Base-by-base conservation (phyloP, 1,140 invertebrate genomes). In the Panonychus citri region DNA sequence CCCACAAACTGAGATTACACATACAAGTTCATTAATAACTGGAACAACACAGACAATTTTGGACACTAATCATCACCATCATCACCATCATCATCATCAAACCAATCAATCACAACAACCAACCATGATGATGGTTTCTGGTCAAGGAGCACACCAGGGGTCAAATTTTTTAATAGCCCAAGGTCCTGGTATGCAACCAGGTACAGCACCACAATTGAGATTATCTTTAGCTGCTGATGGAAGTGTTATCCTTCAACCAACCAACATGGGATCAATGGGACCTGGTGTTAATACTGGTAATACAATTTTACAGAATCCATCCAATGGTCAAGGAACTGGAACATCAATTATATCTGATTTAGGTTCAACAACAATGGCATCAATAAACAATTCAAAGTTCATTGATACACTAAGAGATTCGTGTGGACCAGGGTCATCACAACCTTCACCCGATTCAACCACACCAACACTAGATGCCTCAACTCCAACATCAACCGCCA, bases 211-310 rank as follows among this genome's bases (percentile, higher is more conserved):
- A 19, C 64, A 64, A 51, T 25, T 65, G 7, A 64, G 64, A 48
- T 21, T 65, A 25, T 46, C 64, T 5, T 53, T 66, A 21, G 53
- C 59, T 13, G 62, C 62, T 42, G 64, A 65, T 57, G 64, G 64
- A 1, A 64, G 60, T 55, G 53, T 65, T 17, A 59, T 64, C 19
- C n/a, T 66, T 25, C 61, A 65, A 27, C 54, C 60, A 10, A 56
- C 48, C 49, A n/a, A n/a, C n/a, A n/a, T n/a, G n/a, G n/a, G n/a
- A n/a, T n/a, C n/a, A n/a, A 7, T 34, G 30, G 30, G 30, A 34
- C 30, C 30, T 12, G 12, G 30, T 34, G 30, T 34, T 34, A 7
- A 5, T 34, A 34, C 30, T 7, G 15, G 7, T 17, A 43, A 17
- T 21, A 30, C 19, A 21, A 51, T 51, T 19, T 51, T 15, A 15